Conservation (phyloP, 1,140 invertebrate species). For the Leptonema lineaticorne region DNA sequence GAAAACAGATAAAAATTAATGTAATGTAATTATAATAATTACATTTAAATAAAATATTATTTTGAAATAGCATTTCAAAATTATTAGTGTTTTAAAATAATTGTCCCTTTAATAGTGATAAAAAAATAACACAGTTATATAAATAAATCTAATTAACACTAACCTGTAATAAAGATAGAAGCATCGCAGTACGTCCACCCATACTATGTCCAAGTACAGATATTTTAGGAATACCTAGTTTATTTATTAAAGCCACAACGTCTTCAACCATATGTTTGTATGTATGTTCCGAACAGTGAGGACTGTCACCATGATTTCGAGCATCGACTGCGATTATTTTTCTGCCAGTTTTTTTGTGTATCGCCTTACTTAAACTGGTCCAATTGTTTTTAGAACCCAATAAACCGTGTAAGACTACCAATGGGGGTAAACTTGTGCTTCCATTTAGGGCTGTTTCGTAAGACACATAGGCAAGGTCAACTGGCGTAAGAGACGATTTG, state of each 20-base stretch:
- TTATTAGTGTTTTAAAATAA: background rate
- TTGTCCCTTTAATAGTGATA: background rate
- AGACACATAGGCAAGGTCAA: constrained; percentile 60
- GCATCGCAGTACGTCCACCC: constrained; percentile 85
- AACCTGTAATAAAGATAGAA: constrained; percentile 60
- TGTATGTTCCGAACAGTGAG: constrained; percentile 69
- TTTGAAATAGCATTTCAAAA: too few relatives aligned
- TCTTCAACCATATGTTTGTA: constrained; percentile 76
- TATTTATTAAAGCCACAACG: constrained; percentile 64
- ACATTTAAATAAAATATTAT: too few relatives aligned
- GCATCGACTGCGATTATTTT: constrained; percentile 80
- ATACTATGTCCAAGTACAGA: constrained; percentile 86
- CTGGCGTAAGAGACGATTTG: constrained; percentile 42
- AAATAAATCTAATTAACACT: constrained; percentile 1
- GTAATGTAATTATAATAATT: too few relatives aligned
- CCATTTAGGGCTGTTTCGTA: constrained; percentile 51
- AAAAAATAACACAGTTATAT: background rate
- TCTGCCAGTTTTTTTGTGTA: constrained; percentile 62
- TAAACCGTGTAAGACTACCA: constrained; percentile 83
- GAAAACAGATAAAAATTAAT: constrained; percentile 44
- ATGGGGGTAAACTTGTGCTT: constrained; percentile 53
- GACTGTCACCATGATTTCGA: constrained; percentile 90
- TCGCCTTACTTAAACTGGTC: constrained; percentile 74
- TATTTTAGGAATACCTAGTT: constrained; percentile 62
- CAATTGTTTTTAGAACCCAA: constrained; percentile 81